Evolutionary conservation across 1,140 invertebrate genomes (phyloP).

Genomic region (Zaprionus lachaisei): DNA sequence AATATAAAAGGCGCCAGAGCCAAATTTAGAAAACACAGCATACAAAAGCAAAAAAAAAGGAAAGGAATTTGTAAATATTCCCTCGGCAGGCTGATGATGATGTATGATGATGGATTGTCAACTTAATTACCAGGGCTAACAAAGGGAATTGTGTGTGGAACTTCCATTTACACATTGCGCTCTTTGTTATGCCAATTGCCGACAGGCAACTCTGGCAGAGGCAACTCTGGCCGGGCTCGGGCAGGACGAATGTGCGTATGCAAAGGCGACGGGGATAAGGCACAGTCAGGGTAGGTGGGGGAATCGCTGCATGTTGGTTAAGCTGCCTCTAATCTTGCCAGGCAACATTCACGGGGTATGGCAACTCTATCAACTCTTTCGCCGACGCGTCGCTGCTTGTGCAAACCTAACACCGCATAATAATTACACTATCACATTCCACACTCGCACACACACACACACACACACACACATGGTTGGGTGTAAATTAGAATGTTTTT

Average conservation of each 20-base stretch:
- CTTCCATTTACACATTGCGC: slow-evolving; percentile 57
- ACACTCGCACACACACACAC: slow-evolving; percentile 39
- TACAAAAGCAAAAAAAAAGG: neutral
- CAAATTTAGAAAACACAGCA: slow-evolving; percentile 22
- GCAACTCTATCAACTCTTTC: slow-evolving; percentile 16
- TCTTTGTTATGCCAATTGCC: slow-evolving; percentile 47
- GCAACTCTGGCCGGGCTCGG: neutral
- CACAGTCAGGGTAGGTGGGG: slow-evolving; percentile 9
- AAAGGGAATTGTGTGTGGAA: slow-evolving; percentile 65
- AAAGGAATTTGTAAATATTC: slow-evolving; percentile 24
- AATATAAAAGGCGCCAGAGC: slow-evolving; percentile 3
- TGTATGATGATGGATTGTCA: slow-evolving; percentile 83
- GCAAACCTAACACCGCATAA: slow-evolving; percentile 71
- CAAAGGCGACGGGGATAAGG: slow-evolving; percentile 48
- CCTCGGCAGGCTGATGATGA: slow-evolving; percentile 55
- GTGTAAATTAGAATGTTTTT: slow-evolving; percentile 82
- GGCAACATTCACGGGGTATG: slow-evolving; percentile 1
- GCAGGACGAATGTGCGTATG: slow-evolving; percentile 49
- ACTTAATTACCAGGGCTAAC: slow-evolving; percentile 80
- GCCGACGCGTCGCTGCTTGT: slow-evolving; percentile 2
- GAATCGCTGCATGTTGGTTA: slow-evolving; percentile 45
- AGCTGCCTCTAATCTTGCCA: slow-evolving; percentile 68
- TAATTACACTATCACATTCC: slow-evolving; percentile 82
- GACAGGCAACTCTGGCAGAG: slow-evolving; percentile 14
- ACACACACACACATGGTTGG: slow-evolving; percentile 50